A percentile compares a stretch with the other conserved stretches of the same genome.
These are phyloP conservation scores for Acheta domesticus DNA, from an alignment of 2,888 invertebrate species.

Conservation along the genomic window DNA sequence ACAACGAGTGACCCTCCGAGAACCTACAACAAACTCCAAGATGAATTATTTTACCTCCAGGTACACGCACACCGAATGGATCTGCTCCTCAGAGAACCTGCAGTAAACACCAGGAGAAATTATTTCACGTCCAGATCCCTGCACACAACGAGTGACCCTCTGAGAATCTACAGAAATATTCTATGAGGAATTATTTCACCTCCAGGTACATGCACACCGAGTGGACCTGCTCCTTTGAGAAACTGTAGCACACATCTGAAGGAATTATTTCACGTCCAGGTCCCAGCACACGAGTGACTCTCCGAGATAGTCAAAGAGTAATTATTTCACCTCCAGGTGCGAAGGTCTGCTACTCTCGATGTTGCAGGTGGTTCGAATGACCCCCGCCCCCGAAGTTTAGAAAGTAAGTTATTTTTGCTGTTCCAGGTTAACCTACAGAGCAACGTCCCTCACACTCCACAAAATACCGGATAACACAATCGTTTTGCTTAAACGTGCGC, in stretches of 20 bases:
- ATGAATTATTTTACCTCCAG: constrained; percentile 56
- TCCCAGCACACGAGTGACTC: constrained; percentile 77
- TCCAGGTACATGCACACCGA: constrained; percentile 76
- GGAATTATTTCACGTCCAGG: constrained; percentile 56
- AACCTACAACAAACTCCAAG: constrained; percentile 50
- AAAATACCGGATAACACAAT: too few species aligned
- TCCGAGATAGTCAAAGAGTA: too few species aligned
- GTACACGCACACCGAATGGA: constrained; percentile 77
- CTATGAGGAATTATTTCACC: constrained; percentile 45
- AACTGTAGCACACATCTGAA: constrained; percentile 46
- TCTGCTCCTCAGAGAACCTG: constrained; percentile 66
- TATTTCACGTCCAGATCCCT: constrained; percentile 68
- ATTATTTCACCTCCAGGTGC: too few species aligned
- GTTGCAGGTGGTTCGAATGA: too few species aligned
- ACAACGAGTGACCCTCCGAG: constrained; percentile 67
- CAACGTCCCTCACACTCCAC: too few species aligned
- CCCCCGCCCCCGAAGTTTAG: too few species aligned
- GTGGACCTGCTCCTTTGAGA: constrained; percentile 70
- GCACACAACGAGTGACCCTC: constrained; percentile 73
- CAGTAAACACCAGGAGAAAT: too few species aligned
- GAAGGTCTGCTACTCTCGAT: too few species aligned
- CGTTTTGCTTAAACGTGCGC: constrained; percentile 36
- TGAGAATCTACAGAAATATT: constrained; percentile 52
- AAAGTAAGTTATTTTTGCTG: too few species aligned
- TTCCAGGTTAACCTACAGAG: too few species aligned